Base-by-base conservation (phyloP, 1,140 invertebrate genomes). In the Hylaeus anthracinus region DNA sequence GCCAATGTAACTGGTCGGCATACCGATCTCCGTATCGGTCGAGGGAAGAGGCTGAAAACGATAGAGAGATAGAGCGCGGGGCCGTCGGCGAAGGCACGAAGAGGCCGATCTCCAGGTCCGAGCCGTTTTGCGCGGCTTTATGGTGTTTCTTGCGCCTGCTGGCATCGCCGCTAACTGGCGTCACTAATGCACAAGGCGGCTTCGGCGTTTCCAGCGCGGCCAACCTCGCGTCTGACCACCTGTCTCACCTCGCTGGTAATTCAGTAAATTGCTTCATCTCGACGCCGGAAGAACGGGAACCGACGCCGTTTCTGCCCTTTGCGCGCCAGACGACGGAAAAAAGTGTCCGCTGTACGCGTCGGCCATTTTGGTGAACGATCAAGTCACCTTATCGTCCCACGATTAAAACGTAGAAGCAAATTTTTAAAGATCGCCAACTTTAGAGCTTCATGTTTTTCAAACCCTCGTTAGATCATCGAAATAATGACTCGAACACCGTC, bases 171-270 rank as follows among this genome's bases (percentile, higher is more conserved):
- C 79, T 85, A 66, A 81, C 83, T 79, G 83, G 78, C 78, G 79
- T 86, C 78, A 81, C 82, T 85, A 86, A 86, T 81, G 73, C 72
- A 72, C 77, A 51, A 81, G 56, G 72, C 84, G 71, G 76, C 60
- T 45, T 58, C 74, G 53, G 26, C 14, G 76, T 63, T 72, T 64
- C 48, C 67, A 64, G 8, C 76, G n/a, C 39, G 1, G 66, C 43
- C 48, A 69, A 58, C 76, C 69, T 45, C 58, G 51, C 61, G 60
- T 58, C 41, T 12, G 45, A n/a, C 76, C 67, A 79, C 76, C 76
- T 79, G 76, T 72, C 76, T 72, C 75, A 45, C 43, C 43, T 14
- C 9, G 39, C 12, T 26, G 69, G 69, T 72, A 53, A 72, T 79
- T 72, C 76, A 79, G 15, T 64, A 41, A 79, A 79, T 79, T 69